Evolutionary conservation across 2,113 vertebrate genomes (phyloP), one percentile per base, ranked within the genome.

Genomic region (Trematocara stigmaticum): DNA sequence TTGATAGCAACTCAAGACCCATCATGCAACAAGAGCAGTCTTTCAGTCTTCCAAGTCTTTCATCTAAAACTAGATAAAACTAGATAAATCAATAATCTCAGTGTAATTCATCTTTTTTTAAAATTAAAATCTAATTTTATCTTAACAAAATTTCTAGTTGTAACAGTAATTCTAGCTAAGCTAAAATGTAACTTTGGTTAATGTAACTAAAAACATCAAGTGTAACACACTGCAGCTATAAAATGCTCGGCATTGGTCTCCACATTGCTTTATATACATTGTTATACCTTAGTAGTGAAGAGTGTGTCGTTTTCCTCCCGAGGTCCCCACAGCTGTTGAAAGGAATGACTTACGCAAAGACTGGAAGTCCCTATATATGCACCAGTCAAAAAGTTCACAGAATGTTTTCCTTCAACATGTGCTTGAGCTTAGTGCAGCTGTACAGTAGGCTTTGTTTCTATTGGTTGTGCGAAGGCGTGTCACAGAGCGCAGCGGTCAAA

Each of bases 111-210:
- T 9, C 38, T 3, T 31, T 57, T 4, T 26, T 0, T 3, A 23
- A 42, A 35, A 53, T 34, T n/a, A 3, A 64, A 56, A 74, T 4
- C 9, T 5, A 4, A 12, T 6, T 18, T 69, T 13, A 59, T 45
- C 1, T 42, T 53, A 53, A 69, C n/a, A 23, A 53, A 53, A 18
- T 29, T 38, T 42, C 18, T 79, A 40, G 35, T 6, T 55, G 76
- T 16, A 11, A 10, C 34, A 56, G 35, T 79, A 74, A 71, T 29
- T 47, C 40, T 71, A 71, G 38, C 34, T 55, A 34, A 79, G n/a
- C 31, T 64, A 64, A 64, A 64, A 64, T 64, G 31, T 35, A 64
- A 38, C 59, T 38, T 35, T 64, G 59, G 59, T 38, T 38, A 64
- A 64, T 35, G n/a, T 35, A 26, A 1, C 51, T 55, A 26, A 34